Base-by-base conservation (phyloP, 2,113 vertebrate genomes). In the Grammomys dolichurus region DNA sequence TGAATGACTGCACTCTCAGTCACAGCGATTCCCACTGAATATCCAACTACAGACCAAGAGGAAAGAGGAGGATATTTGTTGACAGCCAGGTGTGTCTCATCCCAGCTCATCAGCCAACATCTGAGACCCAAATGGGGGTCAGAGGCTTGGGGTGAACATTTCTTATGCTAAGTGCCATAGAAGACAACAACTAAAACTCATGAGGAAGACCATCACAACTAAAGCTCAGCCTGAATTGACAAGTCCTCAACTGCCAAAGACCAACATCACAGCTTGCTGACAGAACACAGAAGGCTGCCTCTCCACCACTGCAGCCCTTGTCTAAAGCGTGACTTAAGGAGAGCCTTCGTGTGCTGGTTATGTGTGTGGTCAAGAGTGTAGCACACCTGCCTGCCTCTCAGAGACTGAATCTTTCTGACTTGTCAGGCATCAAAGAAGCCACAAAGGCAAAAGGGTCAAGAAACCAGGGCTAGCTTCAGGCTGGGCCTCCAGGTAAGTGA, bases 281-380 rank as follows among this genome's bases (percentile, higher is more conserved):
- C 3, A 58, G 51, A 87, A 76, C 60, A 75, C 87, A 77, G 86
- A 80, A 87, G 0, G 36, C 43, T 12, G 78, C 56, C 36, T 90
- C 86, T 91, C 77, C 58, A 60, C 80, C 90, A 77, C 63, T 33
- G 19, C 28, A 60, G 94, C 60, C 87, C 96, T 80, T 94, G 81
- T 90, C 96, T 91, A 51, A 91, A 94, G 94, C 17, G n/a, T 10
- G 22, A 8, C 63, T 76, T 72, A 58, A 70, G 92, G 63, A 70
- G 60, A 92, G 89, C 13, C 90, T 60, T 26, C 0, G 14, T 11
- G 22, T n/a, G 69, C 40, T 43, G 26, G 8, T 13, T n/a, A 22
- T 4, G 8, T 12, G 19, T n/a, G 28, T 6, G 14, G 13, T 17
- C 22, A 85, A 33, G 17, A 40, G 26, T 4, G 28, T 22, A 13